Base-by-base conservation (phyloP, 2,888 invertebrate genomes). In the Tachystola acroxantha region DNA sequence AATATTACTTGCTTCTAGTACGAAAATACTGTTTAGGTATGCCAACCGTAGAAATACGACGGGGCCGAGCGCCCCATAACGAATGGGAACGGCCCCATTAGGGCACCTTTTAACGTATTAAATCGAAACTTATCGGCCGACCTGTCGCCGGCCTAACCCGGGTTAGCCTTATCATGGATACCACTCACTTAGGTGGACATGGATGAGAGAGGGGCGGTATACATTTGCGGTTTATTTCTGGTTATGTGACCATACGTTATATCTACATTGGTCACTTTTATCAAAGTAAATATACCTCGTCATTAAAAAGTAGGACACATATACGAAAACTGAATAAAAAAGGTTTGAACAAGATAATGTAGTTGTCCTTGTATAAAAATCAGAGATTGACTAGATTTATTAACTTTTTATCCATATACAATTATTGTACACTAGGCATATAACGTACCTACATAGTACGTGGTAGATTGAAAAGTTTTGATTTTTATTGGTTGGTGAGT, bases 101-200 rank as follows among this genome's bases (percentile, higher is more conserved):
- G 66, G 76, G 74, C 73, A 80, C 84, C 84, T 85, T 86, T 86
- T 82, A 81, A 81, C 74, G 80, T 82, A 81, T 79, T 84, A 84
- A 82, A 81, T 79, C 73, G 75, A 57, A 66, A 75, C 71, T 80
- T 80, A 79, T 78, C 76, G 68, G 59, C 55, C 64, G 61, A 60
- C 65, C 73, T 73, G 75, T 72, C 74, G 68, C 43, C 73, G 57
- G 61, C 46, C 65, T 75, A 67, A 72, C 76, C 76, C 68, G 11
- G 59, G 61, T 57, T 48, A 51, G 55, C 36, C 66, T 74, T 75
- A 74, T 76, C 71, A 51, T 46, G 56, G 67, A 64, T 61, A 68
- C 77, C 81, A 81, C 79, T 82, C 77, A 69, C 71, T 72, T 65
- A 44, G 39, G 29, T 27, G 19, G 27, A 26, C 31, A 11, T n/a